Evolutionary conservation across 2,888 invertebrate species (phyloP), one percentile per base, ranked within the genome.

Genomic region (Philonicus albiceps): DNA sequence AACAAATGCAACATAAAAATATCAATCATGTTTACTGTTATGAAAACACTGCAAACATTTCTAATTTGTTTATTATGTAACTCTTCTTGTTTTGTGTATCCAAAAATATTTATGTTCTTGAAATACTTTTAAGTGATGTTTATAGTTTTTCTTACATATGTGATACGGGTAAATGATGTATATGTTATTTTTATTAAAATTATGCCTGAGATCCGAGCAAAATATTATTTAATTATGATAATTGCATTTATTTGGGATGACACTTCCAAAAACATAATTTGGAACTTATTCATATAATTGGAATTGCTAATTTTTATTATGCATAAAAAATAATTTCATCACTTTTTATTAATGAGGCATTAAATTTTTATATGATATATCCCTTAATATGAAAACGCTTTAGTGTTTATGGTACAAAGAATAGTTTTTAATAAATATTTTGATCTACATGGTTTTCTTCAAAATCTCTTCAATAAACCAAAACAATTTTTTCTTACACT

Each of bases 1-100:
- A 84, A 84, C 84, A 84, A 84, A 84, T 84, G 84, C 84, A 84
- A 84, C 84, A 84, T 84, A 84, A 84, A 84, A 55, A 64, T 83
- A 84, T 84, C 40, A 43, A 73, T 11, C 73, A 72, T 84, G 84
- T 84, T 73, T 73, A 84, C 72, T 73, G 84, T 30, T 73, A 84
- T 72, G 27, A 84, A 84, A 84, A 84, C 84, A 84, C 84, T 84
- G 84, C 84, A 84, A 84, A 84, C 84, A 73, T 84, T 84, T 73
- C 27, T 84, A 16, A 27, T 84, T 84, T 84, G 31, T 64, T 43
- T 19, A 37, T 78, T 78, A 27, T 78, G 78, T 78, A 27, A 64
- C 27, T 64, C 22, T 64, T 27, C 22, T 64, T 78, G 11, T 78
- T 78, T 34, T 37, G 2, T 43, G 19, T 27, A 37, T 22, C 16